Percentiles rank a stretch among this genome's conserved stretches.
phyloP scores from a whole-genome alignment of 2,888 invertebrate genomes.

The Orthosia cruda region DNA sequence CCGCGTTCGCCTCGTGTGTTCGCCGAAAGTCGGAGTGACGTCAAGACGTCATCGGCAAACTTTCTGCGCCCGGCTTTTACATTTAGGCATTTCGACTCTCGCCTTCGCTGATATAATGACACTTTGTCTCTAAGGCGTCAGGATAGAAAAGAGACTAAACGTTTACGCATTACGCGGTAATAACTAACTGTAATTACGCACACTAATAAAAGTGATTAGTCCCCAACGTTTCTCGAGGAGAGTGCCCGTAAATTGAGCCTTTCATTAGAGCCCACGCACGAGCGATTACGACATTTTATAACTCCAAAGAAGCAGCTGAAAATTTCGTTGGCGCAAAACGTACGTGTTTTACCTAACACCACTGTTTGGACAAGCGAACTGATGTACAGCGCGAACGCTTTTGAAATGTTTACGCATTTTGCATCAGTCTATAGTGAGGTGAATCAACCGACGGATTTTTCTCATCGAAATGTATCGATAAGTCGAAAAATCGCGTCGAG shows the following conservation, averaged over 20 bases:
- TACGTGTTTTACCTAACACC: slow-evolving; percentile 74
- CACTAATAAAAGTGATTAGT: slow-evolving; percentile 66
- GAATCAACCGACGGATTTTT: slow-evolving; percentile 63
- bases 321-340: slow-evolving; percentile 72
- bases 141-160: slow-evolving; percentile 24
- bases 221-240: slow-evolving; percentile 46
- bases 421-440: slow-evolving; percentile 65
- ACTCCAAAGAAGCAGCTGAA: slow-evolving; percentile 68
- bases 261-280: slow-evolving; percentile 69
- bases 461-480: slow-evolving; percentile 57
- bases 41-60: too few relatives aligned
- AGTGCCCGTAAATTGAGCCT: slow-evolving; percentile 66
- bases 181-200: slow-evolving; percentile 63
- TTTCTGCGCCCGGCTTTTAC: too few relatives aligned
- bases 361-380: slow-evolving; percentile 81
- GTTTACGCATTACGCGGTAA: slow-evolving; percentile 21
- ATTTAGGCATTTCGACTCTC: too few relatives aligned
- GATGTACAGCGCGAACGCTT: slow-evolving; percentile 78
- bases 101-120: too few relatives aligned
- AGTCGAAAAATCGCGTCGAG: slow-evolving; percentile 32
- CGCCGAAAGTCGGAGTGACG: too few relatives aligned
- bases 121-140: background rate
- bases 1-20: too few relatives aligned
- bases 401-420: slow-evolving; percentile 82
- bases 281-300: slow-evolving; percentile 66